These are phyloP conservation scores for Jaculus jaculus DNA, from an alignment of 2,113 vertebrate species.

Conservation along the genomic window DNA sequence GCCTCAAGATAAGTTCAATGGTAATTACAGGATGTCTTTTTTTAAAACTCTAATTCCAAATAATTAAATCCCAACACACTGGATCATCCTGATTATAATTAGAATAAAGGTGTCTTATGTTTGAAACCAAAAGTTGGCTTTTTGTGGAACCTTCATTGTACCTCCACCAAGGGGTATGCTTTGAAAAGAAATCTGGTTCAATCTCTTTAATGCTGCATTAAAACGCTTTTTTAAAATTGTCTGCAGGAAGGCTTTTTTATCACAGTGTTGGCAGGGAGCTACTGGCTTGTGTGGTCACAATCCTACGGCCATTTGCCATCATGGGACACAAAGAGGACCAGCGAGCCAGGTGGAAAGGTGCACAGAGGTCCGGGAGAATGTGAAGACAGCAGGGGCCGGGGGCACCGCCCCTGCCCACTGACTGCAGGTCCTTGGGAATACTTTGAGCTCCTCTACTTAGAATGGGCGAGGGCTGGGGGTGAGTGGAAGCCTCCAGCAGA, in stretches of 20 bases:
- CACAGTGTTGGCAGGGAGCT: neutral
- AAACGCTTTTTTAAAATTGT: slow-evolving; percentile 39
- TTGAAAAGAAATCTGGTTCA: slow-evolving; percentile 17
- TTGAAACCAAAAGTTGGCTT: slow-evolving; percentile 79
- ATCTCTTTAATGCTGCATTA: slow-evolving; percentile 57
- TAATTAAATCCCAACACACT: slow-evolving; percentile 82
- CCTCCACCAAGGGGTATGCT: slow-evolving; percentile 58
- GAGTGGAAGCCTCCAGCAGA: neutral
- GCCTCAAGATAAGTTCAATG: slow-evolving; percentile 82
- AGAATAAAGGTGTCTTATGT: slow-evolving; percentile 76
- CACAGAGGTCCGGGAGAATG: neutral
- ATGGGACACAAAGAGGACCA: neutral
- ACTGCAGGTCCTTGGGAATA: neutral
- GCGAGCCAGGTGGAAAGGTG: neutral
- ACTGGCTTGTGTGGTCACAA: neutral
- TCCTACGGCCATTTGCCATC: slow-evolving; percentile 25
- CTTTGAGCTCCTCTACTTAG: neutral
- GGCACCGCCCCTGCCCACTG: neutral
- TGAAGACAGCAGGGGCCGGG: neutral
- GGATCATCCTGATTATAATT: slow-evolving; percentile 70
- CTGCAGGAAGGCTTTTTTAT: slow-evolving; percentile 11
- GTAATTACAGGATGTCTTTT: slow-evolving; percentile 85
- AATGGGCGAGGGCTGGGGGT: neutral
- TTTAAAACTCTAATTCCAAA: slow-evolving; percentile 83
- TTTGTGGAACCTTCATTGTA: slow-evolving; percentile 73